These are phyloP conservation scores for Podarcis cretensis DNA, from an alignment of 2,113 vertebrate genomes.

Conservation along the genomic window DNA sequence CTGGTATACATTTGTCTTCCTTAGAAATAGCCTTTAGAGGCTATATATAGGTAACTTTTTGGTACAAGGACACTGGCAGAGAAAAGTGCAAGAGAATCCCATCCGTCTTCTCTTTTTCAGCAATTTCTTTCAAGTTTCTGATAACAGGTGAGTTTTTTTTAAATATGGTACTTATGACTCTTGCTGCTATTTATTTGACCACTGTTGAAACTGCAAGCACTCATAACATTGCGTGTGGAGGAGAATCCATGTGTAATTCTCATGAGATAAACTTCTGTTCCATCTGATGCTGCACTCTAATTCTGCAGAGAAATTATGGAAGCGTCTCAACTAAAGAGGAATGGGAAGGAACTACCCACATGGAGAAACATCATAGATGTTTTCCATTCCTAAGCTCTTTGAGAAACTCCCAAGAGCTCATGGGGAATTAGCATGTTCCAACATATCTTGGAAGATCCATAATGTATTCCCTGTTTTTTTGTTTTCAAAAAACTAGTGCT, in stretches of 20 bases:
- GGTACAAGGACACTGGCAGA: neutral
- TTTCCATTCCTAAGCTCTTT: neutral
- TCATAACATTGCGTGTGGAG: neutral
- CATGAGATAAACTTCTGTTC: neutral
- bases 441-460: neutral
- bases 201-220: neutral
- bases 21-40: neutral
- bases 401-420: neutral
- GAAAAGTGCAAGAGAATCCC: neutral
- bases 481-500: neutral
- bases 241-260: neutral
- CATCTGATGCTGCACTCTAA: neutral
- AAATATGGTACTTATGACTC: neutral
- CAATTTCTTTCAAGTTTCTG: neutral
- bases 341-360: neutral
- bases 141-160: neutral
- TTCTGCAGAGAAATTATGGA: neutral
- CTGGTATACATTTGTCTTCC: neutral
- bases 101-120: neutral
- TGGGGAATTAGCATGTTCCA: neutral
- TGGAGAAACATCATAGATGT: neutral
- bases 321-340: neutral
- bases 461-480: neutral
- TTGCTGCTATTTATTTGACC: neutral
- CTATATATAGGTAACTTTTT: neutral